Evolutionary conservation across 1,140 invertebrate genomes (phyloP).

Genomic region (Rhysida immarginata): DNA sequence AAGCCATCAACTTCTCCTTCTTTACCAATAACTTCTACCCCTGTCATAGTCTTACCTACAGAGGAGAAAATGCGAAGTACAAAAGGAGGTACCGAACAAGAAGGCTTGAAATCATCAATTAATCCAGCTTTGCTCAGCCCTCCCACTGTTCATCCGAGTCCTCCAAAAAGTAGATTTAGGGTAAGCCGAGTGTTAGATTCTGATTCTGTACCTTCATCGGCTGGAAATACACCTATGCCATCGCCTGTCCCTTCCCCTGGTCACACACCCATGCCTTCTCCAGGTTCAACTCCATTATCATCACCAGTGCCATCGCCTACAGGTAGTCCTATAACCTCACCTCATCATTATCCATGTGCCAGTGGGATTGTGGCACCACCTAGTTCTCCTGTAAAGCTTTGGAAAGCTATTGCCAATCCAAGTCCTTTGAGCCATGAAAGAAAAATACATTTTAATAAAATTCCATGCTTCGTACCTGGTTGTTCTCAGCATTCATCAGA

Average conservation of each 20-base stretch:
- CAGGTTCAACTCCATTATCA: not conserved
- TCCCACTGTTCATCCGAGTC: slow-evolving; percentile 1
- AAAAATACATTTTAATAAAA: not conserved
- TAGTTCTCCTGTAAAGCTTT: not conserved
- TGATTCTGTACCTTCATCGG: not conserved
- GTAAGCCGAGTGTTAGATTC: slow-evolving; percentile 2
- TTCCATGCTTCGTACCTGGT: not conserved
- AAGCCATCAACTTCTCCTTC: not conserved
- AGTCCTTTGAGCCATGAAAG: not conserved
- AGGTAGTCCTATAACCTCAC: not conserved
- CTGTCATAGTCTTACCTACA: too few species aligned
- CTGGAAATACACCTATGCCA: slow-evolving; percentile 3
- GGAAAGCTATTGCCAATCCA: not conserved
- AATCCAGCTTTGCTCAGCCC: slow-evolving; percentile 5
- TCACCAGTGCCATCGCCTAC: not conserved
- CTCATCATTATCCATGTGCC: not conserved
- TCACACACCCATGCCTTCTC: not conserved
- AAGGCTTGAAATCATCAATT: too few species aligned
- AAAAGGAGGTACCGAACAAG: too few species aligned
- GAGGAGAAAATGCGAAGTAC: too few species aligned
- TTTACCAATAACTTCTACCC: not conserved
- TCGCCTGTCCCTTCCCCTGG: slow-evolving; percentile 3
- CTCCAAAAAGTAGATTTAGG: slow-evolving; percentile 6
- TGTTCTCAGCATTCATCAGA: not conserved
- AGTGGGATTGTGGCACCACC: not conserved